Percentiles rank a stretch among this genome's conserved stretches.
Evolutionary conservation across 2,888 invertebrate genomes (phyloP).

Genomic region (Chironomus riparius): DNA sequence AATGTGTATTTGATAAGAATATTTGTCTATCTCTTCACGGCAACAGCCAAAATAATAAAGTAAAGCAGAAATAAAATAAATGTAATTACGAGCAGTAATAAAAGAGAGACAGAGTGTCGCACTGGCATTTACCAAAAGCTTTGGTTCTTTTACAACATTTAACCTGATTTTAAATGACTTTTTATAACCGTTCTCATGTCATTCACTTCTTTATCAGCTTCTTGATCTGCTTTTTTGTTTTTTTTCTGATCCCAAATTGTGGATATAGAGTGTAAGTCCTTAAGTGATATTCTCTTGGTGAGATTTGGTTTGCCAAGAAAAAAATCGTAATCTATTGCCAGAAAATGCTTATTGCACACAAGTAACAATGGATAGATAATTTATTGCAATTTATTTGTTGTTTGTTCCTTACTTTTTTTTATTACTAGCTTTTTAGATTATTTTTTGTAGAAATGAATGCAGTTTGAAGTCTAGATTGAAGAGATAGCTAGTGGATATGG

Average conservation of each 20-base stretch:
- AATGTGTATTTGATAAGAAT: not conserved
- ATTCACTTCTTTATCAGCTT: not conserved
- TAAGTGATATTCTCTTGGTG: not conserved
- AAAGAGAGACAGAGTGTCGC: not conserved
- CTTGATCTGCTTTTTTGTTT: not conserved
- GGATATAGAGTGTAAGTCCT: not conserved
- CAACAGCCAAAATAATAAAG: not conserved
- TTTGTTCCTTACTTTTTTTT: not conserved
- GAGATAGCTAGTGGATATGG: too few relatives aligned
- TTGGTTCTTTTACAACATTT: not conserved
- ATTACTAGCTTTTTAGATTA: too few relatives aligned
- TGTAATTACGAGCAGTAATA: not conserved
- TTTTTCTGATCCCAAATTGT: not conserved
- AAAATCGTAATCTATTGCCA: conserved; percentile 6
- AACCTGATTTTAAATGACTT: conserved; percentile 3
- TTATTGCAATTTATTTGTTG: not conserved
- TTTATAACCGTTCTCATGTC: not conserved
- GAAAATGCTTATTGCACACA: not conserved
- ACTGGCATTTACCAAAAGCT: not conserved
- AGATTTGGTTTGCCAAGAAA: not conserved
- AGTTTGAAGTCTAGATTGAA: too few relatives aligned
- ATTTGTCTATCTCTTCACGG: not conserved
- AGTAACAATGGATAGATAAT: not conserved
- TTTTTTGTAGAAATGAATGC: too few relatives aligned
- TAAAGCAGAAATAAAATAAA: not conserved